Conservation (phyloP, 1,140 invertebrate genomes). For the Saxidomus purpurata region DNA sequence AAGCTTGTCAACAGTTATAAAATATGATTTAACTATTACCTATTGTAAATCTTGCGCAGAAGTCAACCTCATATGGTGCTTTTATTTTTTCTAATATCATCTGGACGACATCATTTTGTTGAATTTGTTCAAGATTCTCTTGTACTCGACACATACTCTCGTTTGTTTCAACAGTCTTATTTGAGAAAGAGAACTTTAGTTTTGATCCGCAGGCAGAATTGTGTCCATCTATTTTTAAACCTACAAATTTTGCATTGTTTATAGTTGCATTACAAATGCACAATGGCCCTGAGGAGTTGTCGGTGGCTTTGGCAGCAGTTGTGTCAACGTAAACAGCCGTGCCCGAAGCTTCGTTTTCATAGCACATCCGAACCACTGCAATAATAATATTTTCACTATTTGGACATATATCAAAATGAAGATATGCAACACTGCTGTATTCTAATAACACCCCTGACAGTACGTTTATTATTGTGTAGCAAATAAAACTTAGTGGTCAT, state of each 20-base stretch:
- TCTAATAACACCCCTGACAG: too few species aligned
- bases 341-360: not conserved
- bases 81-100: not conserved
- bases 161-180: not conserved
- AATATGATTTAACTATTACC: too few species aligned
- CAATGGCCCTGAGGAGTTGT: constrained; percentile 21
- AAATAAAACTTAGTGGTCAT: too few species aligned
- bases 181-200: not conserved
- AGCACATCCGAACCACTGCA: constrained; percentile 13
- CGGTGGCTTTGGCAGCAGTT: not conserved
- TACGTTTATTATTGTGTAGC: too few species aligned
- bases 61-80: not conserved
- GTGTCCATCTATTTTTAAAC: not conserved
- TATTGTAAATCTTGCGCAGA: not conserved
- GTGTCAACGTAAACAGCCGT: not conserved
- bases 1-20: too few species aligned
- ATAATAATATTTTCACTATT: too few species aligned
- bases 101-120: not conserved
- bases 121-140: not conserved
- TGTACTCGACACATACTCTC: not conserved
- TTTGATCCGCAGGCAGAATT: not conserved
- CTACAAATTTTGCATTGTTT: not conserved
- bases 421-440: too few species aligned
- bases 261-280: constrained; percentile 1
- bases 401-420: too few species aligned